Percentiles rank a stretch among this genome's conserved stretches.
Conservation (phyloP, 1,140 invertebrate species). For the Drosophila ohnishii region DNA sequence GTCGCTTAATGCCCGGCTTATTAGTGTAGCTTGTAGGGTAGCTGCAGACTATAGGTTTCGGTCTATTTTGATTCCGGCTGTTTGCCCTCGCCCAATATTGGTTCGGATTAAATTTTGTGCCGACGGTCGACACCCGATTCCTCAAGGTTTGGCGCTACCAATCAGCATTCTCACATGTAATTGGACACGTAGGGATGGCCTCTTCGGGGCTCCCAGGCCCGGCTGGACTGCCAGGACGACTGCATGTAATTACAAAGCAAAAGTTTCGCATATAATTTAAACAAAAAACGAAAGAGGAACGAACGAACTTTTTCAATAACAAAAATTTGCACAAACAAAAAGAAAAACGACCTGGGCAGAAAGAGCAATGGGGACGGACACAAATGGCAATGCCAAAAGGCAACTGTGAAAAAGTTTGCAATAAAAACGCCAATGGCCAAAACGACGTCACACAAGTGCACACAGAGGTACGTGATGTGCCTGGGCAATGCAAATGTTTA, state of each 20-base stretch:
- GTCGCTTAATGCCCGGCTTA: constrained; percentile 67
- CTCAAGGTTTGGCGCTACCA: constrained; percentile 19
- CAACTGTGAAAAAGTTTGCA: constrained; percentile 71
- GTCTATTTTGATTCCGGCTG: constrained; percentile 53
- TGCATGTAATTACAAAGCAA: constrained; percentile 79
- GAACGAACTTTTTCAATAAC: constrained; percentile 75
- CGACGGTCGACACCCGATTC: constrained; percentile 5
- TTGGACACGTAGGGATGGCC: constrained; percentile 35
- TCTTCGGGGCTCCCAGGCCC: constrained; percentile 10
- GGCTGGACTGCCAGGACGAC: constrained; percentile 6
- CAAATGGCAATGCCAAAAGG: constrained; percentile 61
- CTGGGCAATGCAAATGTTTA: constrained; percentile 76
- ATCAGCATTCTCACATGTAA: constrained; percentile 31
- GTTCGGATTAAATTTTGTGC: constrained; percentile 42
- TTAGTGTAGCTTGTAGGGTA: constrained; percentile 53
- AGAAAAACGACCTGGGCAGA: constrained; percentile 5
- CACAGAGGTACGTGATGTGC: constrained; percentile 61
- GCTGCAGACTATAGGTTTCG: constrained; percentile 39
- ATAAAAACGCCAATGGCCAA: constrained; percentile 74
- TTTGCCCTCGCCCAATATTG: constrained; percentile 62
- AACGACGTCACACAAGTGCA: constrained; percentile 55
- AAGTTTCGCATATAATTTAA: constrained; percentile 74
- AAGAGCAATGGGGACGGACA: constrained; percentile 26
- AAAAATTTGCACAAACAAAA: constrained; percentile 58
- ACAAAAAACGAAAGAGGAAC: constrained; percentile 48